Evolutionary conservation across 2,888 invertebrate species (phyloP).

Genomic region (Erebia ligea): DNA sequence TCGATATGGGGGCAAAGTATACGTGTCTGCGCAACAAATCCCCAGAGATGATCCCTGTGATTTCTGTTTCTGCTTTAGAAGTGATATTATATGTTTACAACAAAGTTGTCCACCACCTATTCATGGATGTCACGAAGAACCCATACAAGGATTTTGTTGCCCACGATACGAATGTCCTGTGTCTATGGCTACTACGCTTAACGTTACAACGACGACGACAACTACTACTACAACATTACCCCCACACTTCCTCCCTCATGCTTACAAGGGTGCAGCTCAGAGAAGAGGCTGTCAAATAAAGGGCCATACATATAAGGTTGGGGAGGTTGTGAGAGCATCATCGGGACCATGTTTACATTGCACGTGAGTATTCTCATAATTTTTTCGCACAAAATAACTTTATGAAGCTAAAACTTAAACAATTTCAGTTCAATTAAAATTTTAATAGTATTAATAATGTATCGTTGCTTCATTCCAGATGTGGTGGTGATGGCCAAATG

Average conservation of each 20-base stretch:
- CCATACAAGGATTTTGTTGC: constrained; percentile 96
- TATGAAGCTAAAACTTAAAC: no score
- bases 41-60: constrained; percentile 97
- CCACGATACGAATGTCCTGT: constrained; percentile 97
- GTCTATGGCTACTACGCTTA: constrained; percentile 91
- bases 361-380: constrained; percentile 87
- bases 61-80: constrained; percentile 98
- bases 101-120: constrained; percentile 98
- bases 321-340: constrained; percentile 92
- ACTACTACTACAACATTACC: constrained; percentile 93
- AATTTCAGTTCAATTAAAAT: background rate
- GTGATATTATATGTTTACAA: constrained; percentile 97
- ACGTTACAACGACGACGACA: constrained; percentile 93
- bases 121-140: constrained; percentile 95
- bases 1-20: constrained; percentile 95
- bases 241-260: constrained; percentile 91
- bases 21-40: constrained; percentile 97
- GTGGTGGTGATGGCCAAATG: constrained; percentile 96
- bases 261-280: constrained; percentile 89
- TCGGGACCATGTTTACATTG: constrained; percentile 97
- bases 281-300: constrained; percentile 93
- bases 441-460: background rate
- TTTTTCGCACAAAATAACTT: no score
- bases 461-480: constrained; percentile 82
- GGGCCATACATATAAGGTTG: constrained; percentile 92